Evolutionary conservation across 2,888 invertebrate species (phyloP).

Genomic region (Hermaeophaga mercurialis): DNA sequence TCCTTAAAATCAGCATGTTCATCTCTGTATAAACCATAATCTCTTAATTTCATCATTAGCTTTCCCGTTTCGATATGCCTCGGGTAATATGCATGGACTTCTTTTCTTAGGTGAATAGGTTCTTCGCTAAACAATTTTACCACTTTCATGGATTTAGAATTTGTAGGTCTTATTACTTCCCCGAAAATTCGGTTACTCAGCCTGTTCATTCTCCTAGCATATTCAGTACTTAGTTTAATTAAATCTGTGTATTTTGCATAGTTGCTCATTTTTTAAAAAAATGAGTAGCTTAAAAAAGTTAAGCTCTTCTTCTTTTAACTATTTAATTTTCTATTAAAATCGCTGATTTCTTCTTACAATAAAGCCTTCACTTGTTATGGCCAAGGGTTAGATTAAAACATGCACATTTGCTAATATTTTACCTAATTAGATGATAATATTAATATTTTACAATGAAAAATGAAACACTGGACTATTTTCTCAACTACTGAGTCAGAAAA

Average conservation of each 20-base stretch:
- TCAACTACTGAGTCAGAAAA: too few species aligned
- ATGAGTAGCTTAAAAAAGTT: neutral
- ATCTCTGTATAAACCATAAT: constrained; percentile 82
- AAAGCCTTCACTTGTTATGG: too few species aligned
- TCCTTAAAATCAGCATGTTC: constrained; percentile 90
- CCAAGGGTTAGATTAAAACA: too few species aligned
- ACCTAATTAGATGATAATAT: too few species aligned
- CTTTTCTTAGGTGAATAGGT: constrained; percentile 74
- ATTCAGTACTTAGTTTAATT: constrained; percentile 73
- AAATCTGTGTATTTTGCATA: constrained; percentile 76
- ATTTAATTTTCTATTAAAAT: too few species aligned
- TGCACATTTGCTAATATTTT: too few species aligned
- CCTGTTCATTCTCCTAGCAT: constrained; percentile 83
- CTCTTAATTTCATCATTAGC: constrained; percentile 73
- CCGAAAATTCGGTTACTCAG: constrained; percentile 88
- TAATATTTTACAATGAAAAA: too few species aligned
- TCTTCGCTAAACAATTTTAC: constrained; percentile 77
- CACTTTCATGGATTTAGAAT: constrained; percentile 76
- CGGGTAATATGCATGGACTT: constrained; percentile 84
- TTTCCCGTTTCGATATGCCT: constrained; percentile 76
- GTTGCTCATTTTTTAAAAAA: constrained; percentile 59
- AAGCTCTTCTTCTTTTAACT: constrained; percentile 9
- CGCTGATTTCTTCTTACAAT: too few species aligned
- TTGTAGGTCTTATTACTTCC: constrained; percentile 80
- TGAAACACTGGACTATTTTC: too few species aligned